Conservation (phyloP, 2,888 invertebrate species). For the Tetheella fluctuosa region DNA sequence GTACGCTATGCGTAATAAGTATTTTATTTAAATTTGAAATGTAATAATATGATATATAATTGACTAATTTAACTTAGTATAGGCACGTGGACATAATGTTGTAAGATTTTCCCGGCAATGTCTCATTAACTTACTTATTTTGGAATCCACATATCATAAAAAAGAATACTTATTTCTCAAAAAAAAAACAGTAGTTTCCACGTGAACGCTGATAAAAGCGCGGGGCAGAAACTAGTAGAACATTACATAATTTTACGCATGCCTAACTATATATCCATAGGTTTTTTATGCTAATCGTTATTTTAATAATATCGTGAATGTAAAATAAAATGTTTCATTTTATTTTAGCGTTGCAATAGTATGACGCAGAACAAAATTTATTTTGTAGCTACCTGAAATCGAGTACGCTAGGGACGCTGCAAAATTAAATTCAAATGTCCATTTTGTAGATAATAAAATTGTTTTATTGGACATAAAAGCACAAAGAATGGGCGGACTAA, state of each 20-base stretch:
- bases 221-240: too few species aligned
- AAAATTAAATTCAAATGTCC: slow-evolving; percentile 46
- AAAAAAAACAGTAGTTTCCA: too few species aligned
- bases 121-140: too few species aligned
- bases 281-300: background rate
- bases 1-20: background rate
- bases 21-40: too few species aligned
- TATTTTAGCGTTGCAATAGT: slow-evolving; percentile 19
- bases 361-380: slow-evolving; percentile 41
- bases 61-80: too few species aligned
- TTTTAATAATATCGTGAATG: background rate
- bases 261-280: background rate
- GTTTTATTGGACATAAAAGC: slow-evolving; percentile 10
- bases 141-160: too few species aligned
- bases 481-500: background rate
- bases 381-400: slow-evolving; percentile 40
- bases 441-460: slow-evolving; percentile 12
- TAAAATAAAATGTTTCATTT: slow-evolving; percentile 8
- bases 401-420: slow-evolving; percentile 34
- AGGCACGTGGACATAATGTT: too few species aligned
- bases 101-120: too few species aligned
- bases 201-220: too few species aligned
- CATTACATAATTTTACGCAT: background rate
- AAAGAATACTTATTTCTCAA: too few species aligned
- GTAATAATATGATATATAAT: too few species aligned